These are phyloP conservation scores for Hoplostethus mediterraneus DNA, from an alignment of 2,797 vertebrate genomes.

Conservation along the genomic window DNA sequence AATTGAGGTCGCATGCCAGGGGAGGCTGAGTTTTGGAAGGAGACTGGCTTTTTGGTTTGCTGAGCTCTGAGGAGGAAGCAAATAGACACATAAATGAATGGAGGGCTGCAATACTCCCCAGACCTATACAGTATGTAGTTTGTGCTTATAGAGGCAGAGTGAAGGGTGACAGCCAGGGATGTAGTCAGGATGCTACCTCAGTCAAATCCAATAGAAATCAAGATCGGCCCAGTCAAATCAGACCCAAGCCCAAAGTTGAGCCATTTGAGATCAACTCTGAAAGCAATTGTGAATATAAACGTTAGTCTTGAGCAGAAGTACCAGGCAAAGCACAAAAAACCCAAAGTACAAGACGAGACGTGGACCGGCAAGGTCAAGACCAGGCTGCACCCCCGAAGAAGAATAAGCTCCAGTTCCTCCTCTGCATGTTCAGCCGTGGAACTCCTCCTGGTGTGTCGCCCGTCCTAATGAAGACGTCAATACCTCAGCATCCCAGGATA, in stretches of 20 bases:
- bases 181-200: conserved; percentile 18
- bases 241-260: conserved; percentile 1
- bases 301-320: background rate
- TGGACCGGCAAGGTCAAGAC: background rate
- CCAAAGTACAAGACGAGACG: background rate
- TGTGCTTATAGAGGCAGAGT: conserved; percentile 50
- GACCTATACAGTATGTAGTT: conserved; percentile 44
- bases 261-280: background rate
- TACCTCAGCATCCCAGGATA: conserved; percentile 14
- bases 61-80: conserved; percentile 63
- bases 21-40: conserved; percentile 74
- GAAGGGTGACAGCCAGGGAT: conserved; percentile 33
- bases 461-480: conserved; percentile 25
- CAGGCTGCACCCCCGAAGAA: background rate
- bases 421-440: background rate
- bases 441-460: background rate
- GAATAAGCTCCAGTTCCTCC: background rate
- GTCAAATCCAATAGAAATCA: conserved; percentile 8
- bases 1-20: conserved; percentile 83
- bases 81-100: conserved; percentile 61
- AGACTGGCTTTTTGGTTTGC: conserved; percentile 65
- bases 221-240: conserved; percentile 6
- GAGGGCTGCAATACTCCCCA: conserved; percentile 48
- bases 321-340: background rate
- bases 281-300: background rate